Conservation (phyloP, 2,888 invertebrate genomes). For the Acleris holmiana region DNA sequence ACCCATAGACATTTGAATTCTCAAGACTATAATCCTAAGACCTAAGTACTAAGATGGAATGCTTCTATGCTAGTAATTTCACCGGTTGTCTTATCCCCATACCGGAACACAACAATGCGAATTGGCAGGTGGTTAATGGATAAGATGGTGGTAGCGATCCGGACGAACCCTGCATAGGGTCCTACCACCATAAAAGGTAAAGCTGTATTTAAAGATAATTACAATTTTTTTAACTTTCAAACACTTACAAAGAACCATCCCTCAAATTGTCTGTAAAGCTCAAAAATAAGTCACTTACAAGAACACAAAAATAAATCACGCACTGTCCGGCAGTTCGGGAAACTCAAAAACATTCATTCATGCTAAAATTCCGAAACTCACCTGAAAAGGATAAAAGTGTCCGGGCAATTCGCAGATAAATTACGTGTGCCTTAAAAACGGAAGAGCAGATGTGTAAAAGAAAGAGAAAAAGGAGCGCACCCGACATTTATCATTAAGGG, state of each 20-base stretch:
- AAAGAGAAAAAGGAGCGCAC: constrained; percentile 45
- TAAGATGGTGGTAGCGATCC: too few relatives aligned
- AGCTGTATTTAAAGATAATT: too few relatives aligned
- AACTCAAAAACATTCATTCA: constrained; percentile 46
- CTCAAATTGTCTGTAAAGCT: constrained; percentile 1
- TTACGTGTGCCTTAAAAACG: constrained; percentile 69
- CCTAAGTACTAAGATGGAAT: too few relatives aligned
- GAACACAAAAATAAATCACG: constrained; percentile 25
- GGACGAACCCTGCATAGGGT: too few relatives aligned
- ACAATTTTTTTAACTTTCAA: neutral
- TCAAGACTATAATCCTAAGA: too few relatives aligned
- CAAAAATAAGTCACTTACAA: constrained; percentile 11
- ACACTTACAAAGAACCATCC: neutral
- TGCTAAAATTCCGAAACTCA: constrained; percentile 43
- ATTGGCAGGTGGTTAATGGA: too few relatives aligned
- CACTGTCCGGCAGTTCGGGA: constrained; percentile 30
- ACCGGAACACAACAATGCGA: too few relatives aligned
- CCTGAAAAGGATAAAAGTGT: constrained; percentile 65
- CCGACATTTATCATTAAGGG: constrained; percentile 77
- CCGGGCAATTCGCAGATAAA: constrained; percentile 71
- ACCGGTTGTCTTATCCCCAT: too few relatives aligned
- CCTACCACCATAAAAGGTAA: too few relatives aligned
- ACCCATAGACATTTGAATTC: too few relatives aligned
- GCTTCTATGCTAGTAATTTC: too few relatives aligned
- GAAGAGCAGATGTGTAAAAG: constrained; percentile 48